phyloP scores from a whole-genome alignment of 37 sponge, comb jelly and placozoan genomes.

The Crambe crambe region DNA sequence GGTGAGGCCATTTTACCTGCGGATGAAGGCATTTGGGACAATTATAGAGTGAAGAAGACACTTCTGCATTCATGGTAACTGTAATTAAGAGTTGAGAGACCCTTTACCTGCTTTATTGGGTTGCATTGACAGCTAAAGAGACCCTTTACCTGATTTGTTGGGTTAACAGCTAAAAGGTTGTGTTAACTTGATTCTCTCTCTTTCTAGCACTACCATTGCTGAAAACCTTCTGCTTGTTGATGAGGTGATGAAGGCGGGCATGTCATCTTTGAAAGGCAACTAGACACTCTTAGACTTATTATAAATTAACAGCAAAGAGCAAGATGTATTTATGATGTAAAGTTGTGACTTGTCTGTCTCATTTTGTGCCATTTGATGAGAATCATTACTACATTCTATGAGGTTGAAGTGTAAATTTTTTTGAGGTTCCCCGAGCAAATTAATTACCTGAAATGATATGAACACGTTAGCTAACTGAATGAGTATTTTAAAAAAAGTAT shows the following conservation, averaged over 20 bases:
- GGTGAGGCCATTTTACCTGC: slow-evolving; percentile 92
- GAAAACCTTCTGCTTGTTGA: slow-evolving; percentile 95
- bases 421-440: no score
- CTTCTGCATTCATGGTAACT: slow-evolving; percentile 92
- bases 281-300: no score
- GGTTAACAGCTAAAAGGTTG: no score
- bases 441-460: no score
- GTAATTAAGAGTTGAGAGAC: not conserved
- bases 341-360: no score
- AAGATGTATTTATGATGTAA: no score
- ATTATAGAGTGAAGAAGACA: slow-evolving; percentile 96
- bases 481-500: no score
- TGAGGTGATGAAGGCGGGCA: slow-evolving; percentile 99
- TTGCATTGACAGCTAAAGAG: not conserved
- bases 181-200: not conserved
- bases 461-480: no score
- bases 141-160: not conserved
- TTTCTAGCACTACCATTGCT: slow-evolving; percentile 87
- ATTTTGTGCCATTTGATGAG: no score
- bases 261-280: slow-evolving; percentile 93
- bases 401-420: no score
- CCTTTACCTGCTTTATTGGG: not conserved
- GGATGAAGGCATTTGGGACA: slow-evolving; percentile 97
- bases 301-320: no score
- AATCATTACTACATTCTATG: no score